Base-by-base conservation (phyloP, 1,140 invertebrate genomes). In the Ceratitis capitata region DNA sequence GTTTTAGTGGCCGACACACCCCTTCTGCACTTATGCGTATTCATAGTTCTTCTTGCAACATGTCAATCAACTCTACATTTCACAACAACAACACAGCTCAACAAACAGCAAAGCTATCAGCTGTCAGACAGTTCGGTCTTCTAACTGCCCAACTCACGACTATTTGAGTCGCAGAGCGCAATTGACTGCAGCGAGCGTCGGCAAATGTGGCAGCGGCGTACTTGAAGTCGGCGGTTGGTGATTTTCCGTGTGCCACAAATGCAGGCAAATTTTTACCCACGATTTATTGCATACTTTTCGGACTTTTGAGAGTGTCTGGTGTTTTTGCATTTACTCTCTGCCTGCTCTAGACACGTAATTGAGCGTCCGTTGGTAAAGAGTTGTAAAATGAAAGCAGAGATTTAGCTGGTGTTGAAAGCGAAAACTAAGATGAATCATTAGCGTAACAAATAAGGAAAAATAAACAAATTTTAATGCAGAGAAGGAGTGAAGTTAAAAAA, bases 271-370 rank as follows among this genome's bases (percentile, higher is more conserved):
- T 78, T 78, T 23, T 39, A n/a, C 19, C 39, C 45, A 78, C 69
- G 19, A 23, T 32, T 23, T 78, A 78, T 45, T 78, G 5, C 19
- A 26, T 47, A 39, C 42, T 78, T 78, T 45, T 12, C 4, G 9
- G 2, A 23, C 10, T 42, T 19, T 4, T n/a, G 64, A 39, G 35
- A 26, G 9, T 78, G 69, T n/a, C 9, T 16, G 69, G 1, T 64
- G 1, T 14, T 10, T 45, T 45, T 45, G 10, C 10, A 39, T 16
- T 9, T 45, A 0, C 7, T 78, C n/a, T 26, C 39, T 78, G 23
- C 39, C 42, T 78, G 69, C 23, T 78, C 45, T 78, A 45, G 69
- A 47, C 39, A 35, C 45, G 35, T 78, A 78, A 78, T 78, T 78
- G 23, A 47, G 39, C 45, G 69, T 45, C 39, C 39, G 69, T 23